Conservation (phyloP, 2,113 vertebrate species). For the Anser brachyrhynchus region DNA sequence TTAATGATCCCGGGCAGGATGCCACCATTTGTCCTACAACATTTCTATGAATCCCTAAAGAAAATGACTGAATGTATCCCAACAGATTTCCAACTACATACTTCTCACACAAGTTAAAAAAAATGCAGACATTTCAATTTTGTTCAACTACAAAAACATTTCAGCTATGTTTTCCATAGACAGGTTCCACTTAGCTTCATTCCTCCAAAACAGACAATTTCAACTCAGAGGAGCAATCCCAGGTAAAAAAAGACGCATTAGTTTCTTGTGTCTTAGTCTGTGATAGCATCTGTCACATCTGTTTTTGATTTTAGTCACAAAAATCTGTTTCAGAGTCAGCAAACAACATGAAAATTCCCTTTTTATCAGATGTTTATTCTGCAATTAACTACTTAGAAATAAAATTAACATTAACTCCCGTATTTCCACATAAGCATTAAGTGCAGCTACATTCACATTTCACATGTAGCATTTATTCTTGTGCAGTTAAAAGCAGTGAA, state of each 20-base stretch:
- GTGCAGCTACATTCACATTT: neutral
- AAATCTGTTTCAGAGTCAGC: neutral
- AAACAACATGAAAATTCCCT: neutral
- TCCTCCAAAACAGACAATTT: neutral
- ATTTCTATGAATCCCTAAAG: neutral
- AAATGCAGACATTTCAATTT: neutral
- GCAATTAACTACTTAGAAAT: neutral
- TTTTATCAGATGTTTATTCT: neutral
- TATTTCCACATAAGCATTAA: neutral
- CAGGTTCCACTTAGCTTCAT: neutral
- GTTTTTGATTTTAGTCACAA: neutral
- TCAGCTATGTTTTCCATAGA: neutral
- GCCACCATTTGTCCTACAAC: constrained; percentile 28
- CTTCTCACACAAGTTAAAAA: neutral
- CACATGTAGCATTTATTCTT: neutral
- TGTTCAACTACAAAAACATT: neutral
- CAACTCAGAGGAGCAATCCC: neutral
- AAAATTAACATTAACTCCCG: neutral
- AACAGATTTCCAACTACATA: neutral
- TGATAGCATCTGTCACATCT: neutral
- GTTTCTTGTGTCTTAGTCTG: neutral
- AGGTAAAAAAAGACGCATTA: neutral
- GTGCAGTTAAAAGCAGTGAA: neutral
- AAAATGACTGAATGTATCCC: neutral
- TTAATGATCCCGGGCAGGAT: neutral